phyloP scores from a whole-genome alignment of 2,113 vertebrate genomes.

The Dicentrarchus labrax region DNA sequence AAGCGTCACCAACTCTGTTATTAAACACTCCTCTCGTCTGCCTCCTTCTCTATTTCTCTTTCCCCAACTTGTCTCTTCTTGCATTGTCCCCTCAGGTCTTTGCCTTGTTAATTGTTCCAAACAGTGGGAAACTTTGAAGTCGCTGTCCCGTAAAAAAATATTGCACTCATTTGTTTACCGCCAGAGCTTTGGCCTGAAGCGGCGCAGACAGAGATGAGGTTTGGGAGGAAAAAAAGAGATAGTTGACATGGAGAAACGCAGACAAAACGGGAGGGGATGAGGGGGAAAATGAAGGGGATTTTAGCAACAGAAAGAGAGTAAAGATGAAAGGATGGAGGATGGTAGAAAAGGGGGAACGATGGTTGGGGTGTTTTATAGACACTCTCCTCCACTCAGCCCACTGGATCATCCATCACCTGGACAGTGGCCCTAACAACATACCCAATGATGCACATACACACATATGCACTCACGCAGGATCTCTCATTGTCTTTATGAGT shows the following conservation, averaged over 20 bases:
- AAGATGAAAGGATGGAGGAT: conserved; percentile 53
- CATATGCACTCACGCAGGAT: conserved; percentile 41
- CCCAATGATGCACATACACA: conserved; percentile 41
- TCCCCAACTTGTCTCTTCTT: conserved; percentile 27
- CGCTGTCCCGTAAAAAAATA: conserved; percentile 58
- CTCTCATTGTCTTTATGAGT: conserved; percentile 64
- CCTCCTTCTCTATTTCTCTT: conserved; percentile 5
- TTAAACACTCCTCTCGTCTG: not conserved
- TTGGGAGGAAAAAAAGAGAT: conserved; percentile 9
- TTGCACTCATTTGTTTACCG: conserved; percentile 63
- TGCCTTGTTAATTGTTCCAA: conserved; percentile 56
- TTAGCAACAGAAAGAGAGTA: conserved; percentile 25
- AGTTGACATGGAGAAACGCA: conserved; percentile 28
- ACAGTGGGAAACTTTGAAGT: conserved; percentile 57
- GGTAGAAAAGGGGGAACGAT: conserved; percentile 11
- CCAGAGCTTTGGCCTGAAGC: conserved; percentile 48
- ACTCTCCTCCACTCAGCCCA: conserved; percentile 55
- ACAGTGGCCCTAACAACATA: conserved; percentile 54
- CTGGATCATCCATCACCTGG: conserved; percentile 69
- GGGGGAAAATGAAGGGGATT: conserved; percentile 21
- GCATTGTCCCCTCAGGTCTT: conserved; percentile 40
- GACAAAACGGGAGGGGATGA: not conserved
- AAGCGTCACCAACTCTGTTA: conserved; percentile 7
- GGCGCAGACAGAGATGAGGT: conserved; percentile 11
- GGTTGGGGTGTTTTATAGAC: conserved; percentile 67